Percentiles rank a stretch among this genome's conserved stretches.
Conservation (phyloP, 2,797 vertebrate species). For the Siniperca obscura region DNA sequence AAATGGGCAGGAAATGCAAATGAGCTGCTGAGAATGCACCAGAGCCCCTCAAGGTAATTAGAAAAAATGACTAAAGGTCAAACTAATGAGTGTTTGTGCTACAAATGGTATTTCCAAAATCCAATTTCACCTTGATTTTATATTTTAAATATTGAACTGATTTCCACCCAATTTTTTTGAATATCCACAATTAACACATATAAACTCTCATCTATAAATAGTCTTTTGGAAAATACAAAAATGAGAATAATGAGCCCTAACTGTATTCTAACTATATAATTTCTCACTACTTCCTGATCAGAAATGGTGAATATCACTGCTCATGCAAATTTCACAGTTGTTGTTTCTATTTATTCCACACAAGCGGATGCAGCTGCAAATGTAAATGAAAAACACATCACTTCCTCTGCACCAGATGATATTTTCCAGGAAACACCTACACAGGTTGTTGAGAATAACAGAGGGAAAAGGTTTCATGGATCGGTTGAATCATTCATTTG, state of each 20-base stretch:
- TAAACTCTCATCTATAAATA: neutral
- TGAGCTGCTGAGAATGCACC: slow-evolving; percentile 44
- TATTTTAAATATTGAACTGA: slow-evolving; percentile 27
- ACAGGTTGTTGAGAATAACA: slow-evolving; percentile 58
- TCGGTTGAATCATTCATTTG: slow-evolving; percentile 52
- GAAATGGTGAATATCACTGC: slow-evolving; percentile 24
- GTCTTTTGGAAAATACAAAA: neutral
- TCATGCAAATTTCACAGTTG: slow-evolving; percentile 55
- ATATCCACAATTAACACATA: slow-evolving; percentile 6
- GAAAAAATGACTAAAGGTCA: slow-evolving; percentile 48
- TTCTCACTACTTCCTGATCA: slow-evolving; percentile 26
- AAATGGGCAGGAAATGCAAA: slow-evolving; percentile 53
- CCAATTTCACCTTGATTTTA: slow-evolving; percentile 34
- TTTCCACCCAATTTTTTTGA: neutral
- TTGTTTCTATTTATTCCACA: slow-evolving; percentile 51
- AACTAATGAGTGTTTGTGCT: slow-evolving; percentile 37
- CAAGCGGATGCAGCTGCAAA: slow-evolving; percentile 60
- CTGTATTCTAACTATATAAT: slow-evolving; percentile 6
- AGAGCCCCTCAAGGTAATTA: slow-evolving; percentile 51
- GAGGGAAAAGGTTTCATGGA: slow-evolving; percentile 49
- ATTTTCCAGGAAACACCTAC: slow-evolving; percentile 76
- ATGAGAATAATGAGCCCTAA: slow-evolving; percentile 16
- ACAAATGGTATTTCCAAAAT: slow-evolving; percentile 36
- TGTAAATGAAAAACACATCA: slow-evolving; percentile 68
- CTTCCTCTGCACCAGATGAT: slow-evolving; percentile 78